Percentiles rank a stretch among this genome's conserved stretches.
Conservation (phyloP, 2,113 vertebrate genomes). For the Chlorocebus sabaeus region DNA sequence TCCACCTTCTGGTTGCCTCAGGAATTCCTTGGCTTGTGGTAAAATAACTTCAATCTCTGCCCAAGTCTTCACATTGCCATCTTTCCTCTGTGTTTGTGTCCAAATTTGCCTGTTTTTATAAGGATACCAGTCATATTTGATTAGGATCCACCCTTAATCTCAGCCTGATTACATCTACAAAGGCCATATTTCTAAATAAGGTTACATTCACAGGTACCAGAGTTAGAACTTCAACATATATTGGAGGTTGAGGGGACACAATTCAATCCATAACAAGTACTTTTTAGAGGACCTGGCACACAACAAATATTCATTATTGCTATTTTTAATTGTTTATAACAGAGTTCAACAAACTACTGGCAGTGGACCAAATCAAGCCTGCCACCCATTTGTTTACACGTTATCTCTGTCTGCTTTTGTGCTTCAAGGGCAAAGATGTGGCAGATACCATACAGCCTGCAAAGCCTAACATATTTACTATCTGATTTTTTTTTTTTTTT, state of each 20-base stretch:
- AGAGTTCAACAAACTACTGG: background rate
- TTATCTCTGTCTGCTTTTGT: background rate
- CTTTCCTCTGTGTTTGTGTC: background rate
- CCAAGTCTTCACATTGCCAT: background rate
- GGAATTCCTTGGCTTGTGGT: background rate
- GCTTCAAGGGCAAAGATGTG: background rate
- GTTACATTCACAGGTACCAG: background rate
- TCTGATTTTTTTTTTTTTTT: too few relatives aligned
- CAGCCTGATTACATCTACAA: background rate
- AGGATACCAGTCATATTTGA: background rate
- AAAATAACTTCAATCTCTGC: background rate
- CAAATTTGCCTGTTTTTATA: background rate
- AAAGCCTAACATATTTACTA: background rate
- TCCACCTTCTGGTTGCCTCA: background rate
- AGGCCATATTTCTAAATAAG: background rate
- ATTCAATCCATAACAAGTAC: background rate
- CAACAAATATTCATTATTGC: background rate
- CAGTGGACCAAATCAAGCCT: background rate
- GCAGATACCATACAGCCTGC: background rate
- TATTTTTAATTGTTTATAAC: background rate
- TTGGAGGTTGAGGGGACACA: background rate
- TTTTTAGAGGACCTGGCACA: background rate
- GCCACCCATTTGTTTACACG: background rate
- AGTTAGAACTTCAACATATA: background rate
- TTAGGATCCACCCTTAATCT: background rate